These are phyloP conservation scores for Perithous albicinctus DNA, from an alignment of 2,888 invertebrate genomes.

Conservation along the genomic window DNA sequence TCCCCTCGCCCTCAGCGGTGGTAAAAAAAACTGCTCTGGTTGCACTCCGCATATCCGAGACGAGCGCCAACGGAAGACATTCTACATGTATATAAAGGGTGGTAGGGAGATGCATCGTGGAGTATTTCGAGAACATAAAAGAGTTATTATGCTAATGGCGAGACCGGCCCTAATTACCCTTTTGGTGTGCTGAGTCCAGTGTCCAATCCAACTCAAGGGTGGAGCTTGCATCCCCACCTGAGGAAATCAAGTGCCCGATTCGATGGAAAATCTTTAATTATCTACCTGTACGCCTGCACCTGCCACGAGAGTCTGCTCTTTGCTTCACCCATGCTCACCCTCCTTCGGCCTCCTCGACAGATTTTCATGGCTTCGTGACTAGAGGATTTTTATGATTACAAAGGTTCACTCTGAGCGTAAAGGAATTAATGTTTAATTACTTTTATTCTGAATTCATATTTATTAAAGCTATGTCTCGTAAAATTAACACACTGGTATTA, in stretches of 20 bases:
- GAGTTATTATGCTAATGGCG: constrained; percentile 83
- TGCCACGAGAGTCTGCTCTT: constrained; percentile 45
- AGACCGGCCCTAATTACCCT: constrained; percentile 77
- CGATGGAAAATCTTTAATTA: constrained; percentile 69
- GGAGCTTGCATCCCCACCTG: constrained; percentile 50
- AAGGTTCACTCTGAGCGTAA: not conserved
- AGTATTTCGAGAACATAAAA: constrained; percentile 74
- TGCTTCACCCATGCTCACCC: constrained; percentile 14
- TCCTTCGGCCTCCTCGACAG: constrained; percentile 5
- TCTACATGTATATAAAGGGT: constrained; percentile 6
- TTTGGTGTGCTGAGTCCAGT: constrained; percentile 35
- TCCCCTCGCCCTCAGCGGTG: constrained; percentile 82
- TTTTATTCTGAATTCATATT: constrained; percentile 47
- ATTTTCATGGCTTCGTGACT: constrained; percentile 60
- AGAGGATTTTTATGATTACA: constrained; percentile 28
- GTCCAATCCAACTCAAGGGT: constrained; percentile 52
- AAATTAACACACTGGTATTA: constrained; percentile 46
- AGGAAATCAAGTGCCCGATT: constrained; percentile 64
- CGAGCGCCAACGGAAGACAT: constrained; percentile 42
- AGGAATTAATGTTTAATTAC: constrained; percentile 43
- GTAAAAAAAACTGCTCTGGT: constrained; percentile 73
- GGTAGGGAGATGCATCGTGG: constrained; percentile 26
- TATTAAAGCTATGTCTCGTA: constrained; percentile 23
- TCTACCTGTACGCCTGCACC: constrained; percentile 67
- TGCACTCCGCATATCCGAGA: constrained; percentile 37